Evolutionary conservation across 1,140 invertebrate genomes (phyloP).

Genomic region (Drosophila pallidifrons): DNA sequence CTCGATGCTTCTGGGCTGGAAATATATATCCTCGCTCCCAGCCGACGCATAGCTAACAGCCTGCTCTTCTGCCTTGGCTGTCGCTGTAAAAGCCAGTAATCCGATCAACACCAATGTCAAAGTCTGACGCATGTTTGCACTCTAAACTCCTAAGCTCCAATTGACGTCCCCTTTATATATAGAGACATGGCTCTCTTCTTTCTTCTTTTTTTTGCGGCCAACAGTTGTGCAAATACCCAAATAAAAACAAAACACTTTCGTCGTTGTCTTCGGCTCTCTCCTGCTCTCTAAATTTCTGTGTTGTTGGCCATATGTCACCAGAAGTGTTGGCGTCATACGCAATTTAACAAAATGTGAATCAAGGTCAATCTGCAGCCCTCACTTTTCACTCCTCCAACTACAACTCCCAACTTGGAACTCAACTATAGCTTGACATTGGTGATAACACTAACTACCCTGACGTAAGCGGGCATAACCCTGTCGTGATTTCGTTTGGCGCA

Average conservation of each 20-base stretch:
- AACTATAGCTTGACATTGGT: too few species aligned
- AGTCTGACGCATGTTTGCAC: conserved; percentile 41
- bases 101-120: neutral
- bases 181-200: conserved; percentile 22
- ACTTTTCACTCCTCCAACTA: too few species aligned
- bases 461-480: too few species aligned
- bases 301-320: conserved; percentile 8
- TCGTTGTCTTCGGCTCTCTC: too few species aligned
- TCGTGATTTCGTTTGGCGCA: too few species aligned
- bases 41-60: conserved; percentile 11
- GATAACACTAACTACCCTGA: too few species aligned
- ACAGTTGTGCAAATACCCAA: conserved; percentile 57
- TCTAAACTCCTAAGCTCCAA: neutral
- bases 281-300: neutral
- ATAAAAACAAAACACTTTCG: neutral
- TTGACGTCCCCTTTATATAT: conserved; percentile 46
- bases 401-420: too few species aligned
- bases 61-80: neutral
- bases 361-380: conserved; percentile 39
- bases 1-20: neutral
- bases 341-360: conserved; percentile 64
- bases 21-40: conserved; percentile 45
- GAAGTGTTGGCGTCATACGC: conserved; percentile 11
- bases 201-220: neutral
- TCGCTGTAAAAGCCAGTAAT: neutral